Conservation (phyloP, 2,113 vertebrate genomes). For the Cichladusa arquata region DNA sequence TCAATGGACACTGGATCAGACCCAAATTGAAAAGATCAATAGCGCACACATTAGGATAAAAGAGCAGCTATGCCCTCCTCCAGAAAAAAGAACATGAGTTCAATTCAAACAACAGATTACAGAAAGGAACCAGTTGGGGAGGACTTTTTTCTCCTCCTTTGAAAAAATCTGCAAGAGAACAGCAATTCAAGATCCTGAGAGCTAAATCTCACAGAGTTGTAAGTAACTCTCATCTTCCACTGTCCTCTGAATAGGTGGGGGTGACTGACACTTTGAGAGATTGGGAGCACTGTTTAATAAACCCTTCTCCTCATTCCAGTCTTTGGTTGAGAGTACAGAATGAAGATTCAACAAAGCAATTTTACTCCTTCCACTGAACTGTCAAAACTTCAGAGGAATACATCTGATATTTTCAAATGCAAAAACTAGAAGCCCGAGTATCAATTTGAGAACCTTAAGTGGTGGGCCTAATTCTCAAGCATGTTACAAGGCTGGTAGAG, state of each 20-base stretch:
- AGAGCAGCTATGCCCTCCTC: background rate
- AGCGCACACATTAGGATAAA: slow-evolving; percentile 1
- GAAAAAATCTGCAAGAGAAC: background rate
- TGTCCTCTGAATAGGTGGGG: slow-evolving; percentile 4
- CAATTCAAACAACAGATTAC: slow-evolving; percentile 35
- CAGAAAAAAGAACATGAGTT: slow-evolving; percentile 24
- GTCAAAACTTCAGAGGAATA: background rate
- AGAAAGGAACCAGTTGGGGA: slow-evolving; percentile 3
- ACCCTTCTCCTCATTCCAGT: background rate
- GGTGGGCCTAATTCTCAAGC: background rate
- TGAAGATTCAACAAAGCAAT: background rate
- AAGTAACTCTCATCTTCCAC: background rate
- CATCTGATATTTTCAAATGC: background rate
- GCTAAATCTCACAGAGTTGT: background rate
- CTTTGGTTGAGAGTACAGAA: background rate
- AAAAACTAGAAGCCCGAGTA: background rate
- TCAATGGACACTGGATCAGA: slow-evolving; percentile 46
- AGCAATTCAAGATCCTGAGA: background rate
- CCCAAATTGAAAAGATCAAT: slow-evolving; percentile 45
- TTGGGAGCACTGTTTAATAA: background rate
- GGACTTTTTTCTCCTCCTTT: slow-evolving; percentile 9
- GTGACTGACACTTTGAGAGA: slow-evolving; percentile 5
- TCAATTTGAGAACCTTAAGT: background rate
- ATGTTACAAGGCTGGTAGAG: background rate
- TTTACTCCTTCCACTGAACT: background rate